These are phyloP conservation scores for Oxyscelio sp. DNA, from an alignment of 2,888 invertebrate genomes.

Conservation along the genomic window DNA sequence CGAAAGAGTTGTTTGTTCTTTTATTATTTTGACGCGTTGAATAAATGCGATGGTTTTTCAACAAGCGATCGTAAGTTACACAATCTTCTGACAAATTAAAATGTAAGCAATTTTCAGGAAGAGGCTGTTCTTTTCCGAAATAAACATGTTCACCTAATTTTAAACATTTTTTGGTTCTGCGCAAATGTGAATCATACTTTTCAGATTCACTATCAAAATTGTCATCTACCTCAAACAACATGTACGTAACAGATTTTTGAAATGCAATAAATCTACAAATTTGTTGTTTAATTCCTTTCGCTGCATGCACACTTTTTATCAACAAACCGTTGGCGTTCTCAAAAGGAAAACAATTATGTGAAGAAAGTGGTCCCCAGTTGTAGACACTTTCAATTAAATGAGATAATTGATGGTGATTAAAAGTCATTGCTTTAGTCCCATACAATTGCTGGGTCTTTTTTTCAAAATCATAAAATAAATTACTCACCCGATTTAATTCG, in stretches of 20 bases:
- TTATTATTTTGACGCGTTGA: slow-evolving; percentile 8
- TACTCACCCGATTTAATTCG: neutral
- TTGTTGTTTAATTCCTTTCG: slow-evolving; percentile 3
- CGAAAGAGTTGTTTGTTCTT: slow-evolving; percentile 6
- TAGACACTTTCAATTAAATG: neutral
- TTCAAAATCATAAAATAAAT: neutral
- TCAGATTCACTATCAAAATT: too few species aligned
- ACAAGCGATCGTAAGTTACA: neutral
- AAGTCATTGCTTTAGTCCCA: slow-evolving; percentile 4
- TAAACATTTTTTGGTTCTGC: neutral
- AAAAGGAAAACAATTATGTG: neutral
- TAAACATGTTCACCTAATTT: slow-evolving; percentile 1
- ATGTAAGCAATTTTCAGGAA: neutral
- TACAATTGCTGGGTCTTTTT: slow-evolving; percentile 5
- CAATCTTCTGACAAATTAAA: neutral
- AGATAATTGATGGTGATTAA: neutral
- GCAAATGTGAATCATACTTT: neutral
- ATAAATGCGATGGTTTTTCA: neutral
- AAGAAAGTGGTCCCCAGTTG: neutral
- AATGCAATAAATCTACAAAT: slow-evolving; percentile 10
- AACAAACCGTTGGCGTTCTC: slow-evolving; percentile 16
- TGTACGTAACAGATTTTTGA: slow-evolving; percentile 31
- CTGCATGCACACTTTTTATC: neutral
- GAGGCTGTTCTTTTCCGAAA: neutral
- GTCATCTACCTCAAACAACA: too few species aligned